Evolutionary conservation across 2,797 vertebrate species (phyloP).

Genomic region (Microcaecilia unicolor): DNA sequence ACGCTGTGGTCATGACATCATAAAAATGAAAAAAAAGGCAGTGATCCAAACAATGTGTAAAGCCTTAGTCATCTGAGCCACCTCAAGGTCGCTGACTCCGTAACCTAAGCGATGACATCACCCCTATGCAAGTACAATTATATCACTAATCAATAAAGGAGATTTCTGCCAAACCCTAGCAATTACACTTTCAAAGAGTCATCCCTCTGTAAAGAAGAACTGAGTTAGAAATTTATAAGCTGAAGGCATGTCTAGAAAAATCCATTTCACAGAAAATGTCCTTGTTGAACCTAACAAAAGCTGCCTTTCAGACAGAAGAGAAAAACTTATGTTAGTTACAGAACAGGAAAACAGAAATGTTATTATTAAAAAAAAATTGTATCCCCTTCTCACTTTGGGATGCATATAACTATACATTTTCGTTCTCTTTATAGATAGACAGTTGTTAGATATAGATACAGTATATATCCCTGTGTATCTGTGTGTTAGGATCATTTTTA

Average conservation of each 20-base stretch:
- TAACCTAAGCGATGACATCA: conserved; percentile 71
- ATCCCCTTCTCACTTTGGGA: too few species aligned
- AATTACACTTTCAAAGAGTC: conserved; percentile 47
- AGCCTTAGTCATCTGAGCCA: conserved; percentile 26
- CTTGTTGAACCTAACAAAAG: conserved; percentile 19
- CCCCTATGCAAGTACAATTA: conserved; percentile 51
- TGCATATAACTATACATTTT: too few species aligned
- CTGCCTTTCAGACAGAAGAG: conserved; percentile 15
- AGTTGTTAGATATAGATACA: too few species aligned
- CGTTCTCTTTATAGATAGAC: too few species aligned
- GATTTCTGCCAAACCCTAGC: conserved; percentile 43
- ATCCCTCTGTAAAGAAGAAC: conserved; percentile 14
- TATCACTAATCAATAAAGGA: conserved; percentile 66
- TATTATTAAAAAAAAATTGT: too few species aligned
- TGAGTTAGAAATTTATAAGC: conserved; percentile 33
- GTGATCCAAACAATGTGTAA: too few species aligned
- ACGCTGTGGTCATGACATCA: too few species aligned
- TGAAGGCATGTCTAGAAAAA: conserved; percentile 10
- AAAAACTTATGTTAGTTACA: too few species aligned
- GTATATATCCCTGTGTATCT: too few species aligned
- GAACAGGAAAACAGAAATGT: too few species aligned
- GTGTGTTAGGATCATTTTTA: too few species aligned
- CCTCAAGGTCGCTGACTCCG: conserved; percentile 49
- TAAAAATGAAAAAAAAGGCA: too few species aligned
- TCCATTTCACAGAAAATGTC: conserved; percentile 18